Conservation (phyloP, 2,797 vertebrate genomes). For the Darevskia mixta region DNA sequence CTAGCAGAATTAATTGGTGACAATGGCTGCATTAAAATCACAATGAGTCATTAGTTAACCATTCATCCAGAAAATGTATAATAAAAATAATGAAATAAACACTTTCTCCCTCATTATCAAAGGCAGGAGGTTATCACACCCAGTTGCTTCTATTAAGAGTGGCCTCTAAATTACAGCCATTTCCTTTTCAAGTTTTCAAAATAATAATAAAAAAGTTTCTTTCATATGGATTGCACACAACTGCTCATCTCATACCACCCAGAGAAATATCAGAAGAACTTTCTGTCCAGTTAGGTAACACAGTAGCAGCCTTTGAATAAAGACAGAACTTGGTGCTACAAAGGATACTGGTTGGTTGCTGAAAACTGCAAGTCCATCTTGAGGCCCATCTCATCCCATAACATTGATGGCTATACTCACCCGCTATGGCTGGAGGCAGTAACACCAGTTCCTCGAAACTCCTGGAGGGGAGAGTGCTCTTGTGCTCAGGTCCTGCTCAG, state of each 20-base stretch:
- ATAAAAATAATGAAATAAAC: slow-evolving; percentile 53
- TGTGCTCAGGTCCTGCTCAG: no score
- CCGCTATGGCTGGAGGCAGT: no score
- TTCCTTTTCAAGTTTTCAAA: slow-evolving; percentile 10
- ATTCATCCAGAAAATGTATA: slow-evolving; percentile 44
- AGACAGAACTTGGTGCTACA: background rate
- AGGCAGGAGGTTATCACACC: slow-evolving; percentile 42
- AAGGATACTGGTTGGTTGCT: background rate
- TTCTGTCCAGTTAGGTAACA: background rate
- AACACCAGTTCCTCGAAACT: no score
- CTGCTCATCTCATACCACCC: background rate
- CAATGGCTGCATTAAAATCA: slow-evolving; percentile 40
- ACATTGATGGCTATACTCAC: no score
- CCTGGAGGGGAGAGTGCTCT: no score
- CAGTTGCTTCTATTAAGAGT: slow-evolving; percentile 37
- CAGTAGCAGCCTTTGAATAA: background rate
- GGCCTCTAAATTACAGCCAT: slow-evolving; percentile 31
- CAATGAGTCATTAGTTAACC: slow-evolving; percentile 44
- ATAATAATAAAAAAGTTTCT: slow-evolving; percentile 21
- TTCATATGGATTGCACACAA: background rate
- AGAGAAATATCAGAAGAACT: background rate
- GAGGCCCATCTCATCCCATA: background rate
- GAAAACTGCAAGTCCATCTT: background rate
- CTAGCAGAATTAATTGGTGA: slow-evolving; percentile 36
- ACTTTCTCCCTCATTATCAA: slow-evolving; percentile 31